phyloP scores from a whole-genome alignment of 2,113 vertebrate genomes.

The Lanius ludovicianus region DNA sequence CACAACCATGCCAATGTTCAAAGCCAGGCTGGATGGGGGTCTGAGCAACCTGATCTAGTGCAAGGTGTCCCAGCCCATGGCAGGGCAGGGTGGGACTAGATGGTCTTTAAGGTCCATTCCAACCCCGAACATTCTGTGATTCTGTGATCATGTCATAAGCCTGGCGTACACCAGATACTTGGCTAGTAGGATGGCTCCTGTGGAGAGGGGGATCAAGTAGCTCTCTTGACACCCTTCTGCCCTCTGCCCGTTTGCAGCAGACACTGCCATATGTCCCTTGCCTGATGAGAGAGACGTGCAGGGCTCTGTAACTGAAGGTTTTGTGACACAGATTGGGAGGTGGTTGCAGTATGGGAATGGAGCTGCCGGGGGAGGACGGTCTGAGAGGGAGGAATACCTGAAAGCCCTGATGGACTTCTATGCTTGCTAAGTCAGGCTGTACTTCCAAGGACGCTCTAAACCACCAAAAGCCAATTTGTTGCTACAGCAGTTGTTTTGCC shows the following conservation, averaged over 20 bases:
- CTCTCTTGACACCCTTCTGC: not conserved
- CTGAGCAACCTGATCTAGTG: not conserved
- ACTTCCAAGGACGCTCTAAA: not conserved
- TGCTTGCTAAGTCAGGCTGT: not conserved
- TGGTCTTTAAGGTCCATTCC: not conserved
- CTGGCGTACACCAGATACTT: not conserved
- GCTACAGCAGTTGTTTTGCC: not conserved
- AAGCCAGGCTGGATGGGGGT: not conserved
- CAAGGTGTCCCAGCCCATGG: not conserved
- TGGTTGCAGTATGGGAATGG: fast-evolving
- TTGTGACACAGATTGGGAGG: not conserved
- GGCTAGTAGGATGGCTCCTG: not conserved
- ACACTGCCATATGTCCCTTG: not conserved
- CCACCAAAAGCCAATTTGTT: not conserved
- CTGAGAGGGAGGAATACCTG: not conserved
- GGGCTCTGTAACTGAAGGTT: not conserved
- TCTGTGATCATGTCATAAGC: not conserved
- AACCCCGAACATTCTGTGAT: not conserved
- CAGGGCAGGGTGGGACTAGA: not conserved
- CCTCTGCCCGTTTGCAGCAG: not conserved
- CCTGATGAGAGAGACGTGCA: not conserved
- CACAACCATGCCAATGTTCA: not conserved
- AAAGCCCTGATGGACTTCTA: not conserved
- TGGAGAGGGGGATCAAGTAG: not conserved
- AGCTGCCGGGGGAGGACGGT: not conserved